Base-by-base conservation (phyloP, 2,797 vertebrate genomes). In the Tapirus indicus region DNA sequence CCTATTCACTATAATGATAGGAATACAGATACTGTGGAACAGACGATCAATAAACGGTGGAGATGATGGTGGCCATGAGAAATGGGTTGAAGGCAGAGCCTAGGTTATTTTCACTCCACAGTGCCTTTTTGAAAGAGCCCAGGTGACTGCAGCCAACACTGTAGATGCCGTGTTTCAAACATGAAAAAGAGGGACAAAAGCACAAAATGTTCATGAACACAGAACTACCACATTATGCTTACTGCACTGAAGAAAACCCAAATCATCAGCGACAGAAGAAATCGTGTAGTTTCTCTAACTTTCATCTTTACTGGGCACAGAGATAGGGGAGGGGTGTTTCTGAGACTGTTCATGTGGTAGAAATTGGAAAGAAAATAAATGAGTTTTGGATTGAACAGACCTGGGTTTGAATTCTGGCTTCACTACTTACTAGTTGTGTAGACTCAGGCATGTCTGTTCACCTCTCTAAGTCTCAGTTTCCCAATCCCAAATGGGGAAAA, bases 301-400 rank as follows among this genome's bases (percentile, higher is more conserved):
- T 58, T 88, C 74, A 54, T 32, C 66, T 64, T 68, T 13, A 69
- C 32, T n/a, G 62, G 66, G 47, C 44, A 79, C 58, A 75, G 66
- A 94, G 23, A 13, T 7, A 32, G 2, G 10, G 52, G 7, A 44
- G 7, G 16, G 29, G 2, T 41, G 3, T 60, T 82, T 95, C 75
- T 69, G 56, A 89, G 84, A 69, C 16, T 29, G 49, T 74, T 78
- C 56, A 41, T 12, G 25, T 7, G 9, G 47, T 10, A 89, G 52
- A 96, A 74, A 93, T 0, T 21, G 27, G 56, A 92, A 71, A 93
- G 58, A 72, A 82, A 85, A 62, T 35, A 0, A 84, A 75, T 32
- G n/a, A 52, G 25, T 52, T 89, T 64, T 89, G 47, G 21, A 84
- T 75, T 95, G 60, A 77, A 44, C 17, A 95, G 62, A 95, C 20